Evolutionary conservation across 2,113 vertebrate genomes (phyloP), one percentile per base, ranked within the genome.

Genomic region (Lycaon pictus): DNA sequence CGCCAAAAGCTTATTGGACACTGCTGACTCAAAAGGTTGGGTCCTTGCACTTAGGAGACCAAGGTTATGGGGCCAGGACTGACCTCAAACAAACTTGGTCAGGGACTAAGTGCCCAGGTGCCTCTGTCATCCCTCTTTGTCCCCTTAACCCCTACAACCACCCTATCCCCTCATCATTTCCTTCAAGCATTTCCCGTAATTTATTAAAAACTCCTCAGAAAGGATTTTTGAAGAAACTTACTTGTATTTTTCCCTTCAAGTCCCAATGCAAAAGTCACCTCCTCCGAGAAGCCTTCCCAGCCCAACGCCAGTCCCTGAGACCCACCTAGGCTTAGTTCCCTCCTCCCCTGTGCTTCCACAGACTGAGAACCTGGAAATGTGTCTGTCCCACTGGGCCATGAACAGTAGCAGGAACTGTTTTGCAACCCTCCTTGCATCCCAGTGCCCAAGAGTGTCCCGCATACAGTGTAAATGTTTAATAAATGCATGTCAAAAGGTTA

Each of bases 151-250:
- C 20, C 23, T 25, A 69, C 15, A 3, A 69, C 62, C 2, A 15
- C 3, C 35, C 29, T 17, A 12, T 35, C 43, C 43, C 37, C 11
- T 80, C 12, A 13, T 63, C 71, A 53, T 32, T 81, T 82, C 53
- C 23, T 32, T 60, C 58, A n/a, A 56, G 48, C 23, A 27, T 90
- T 55, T 90, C 86, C 80, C 7, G 43, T 74, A 71, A 16, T 76
- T 63, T 71, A 37, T n/a, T 27, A 67, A 86, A 88, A 94, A 15
- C 48, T 29, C 74, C 76, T 88, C 81, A 53, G 77, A 77, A 93
- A 86, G 93, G 11, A 16, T n/a, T 79, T 93, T 86, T 71, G 25
- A 86, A 96, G 56, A 92, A 92, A 74, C 15, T 63, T 88, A 90
- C 22, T 80, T 5, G 4, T 32, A 32, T n/a, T 19, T 72, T 76